Percentiles rank a stretch among this genome's conserved stretches.
Conservation (phyloP, 2,888 invertebrate species). For the Odontomyia ornata region DNA sequence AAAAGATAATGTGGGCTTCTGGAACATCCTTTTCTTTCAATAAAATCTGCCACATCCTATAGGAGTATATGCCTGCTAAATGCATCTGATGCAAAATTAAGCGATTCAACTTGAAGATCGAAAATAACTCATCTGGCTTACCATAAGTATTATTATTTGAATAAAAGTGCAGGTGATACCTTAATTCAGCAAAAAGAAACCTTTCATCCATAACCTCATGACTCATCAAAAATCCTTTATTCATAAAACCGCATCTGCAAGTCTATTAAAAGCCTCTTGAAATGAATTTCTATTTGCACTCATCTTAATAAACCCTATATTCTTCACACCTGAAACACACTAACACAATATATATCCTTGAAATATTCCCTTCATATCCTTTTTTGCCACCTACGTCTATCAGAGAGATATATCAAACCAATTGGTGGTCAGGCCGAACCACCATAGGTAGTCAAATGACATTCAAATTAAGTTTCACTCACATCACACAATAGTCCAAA, state of each 20-base stretch:
- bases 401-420: slow-evolving; percentile 25
- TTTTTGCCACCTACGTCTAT: not conserved
- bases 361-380: not conserved
- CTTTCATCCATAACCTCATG: not conserved
- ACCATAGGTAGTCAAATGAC: slow-evolving; percentile 26
- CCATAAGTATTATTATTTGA: too few relatives aligned
- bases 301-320: not conserved
- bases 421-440: slow-evolving; percentile 10
- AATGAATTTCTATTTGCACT: slow-evolving; percentile 3
- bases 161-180: too few relatives aligned
- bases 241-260: slow-evolving; percentile 5
- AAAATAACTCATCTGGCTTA: not conserved
- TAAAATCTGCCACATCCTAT: too few relatives aligned
- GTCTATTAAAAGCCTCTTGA: slow-evolving; percentile 34
- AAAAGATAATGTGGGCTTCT: too few relatives aligned
- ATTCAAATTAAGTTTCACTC: slow-evolving; percentile 37
- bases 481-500: slow-evolving; percentile 3
- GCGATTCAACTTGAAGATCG: not conserved
- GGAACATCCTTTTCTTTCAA: too few relatives aligned
- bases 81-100: too few relatives aligned
- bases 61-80: too few relatives aligned
- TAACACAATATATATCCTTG: not conserved
- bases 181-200: too few relatives aligned
- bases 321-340: slow-evolving; percentile 6
- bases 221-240: not conserved